Base-by-base conservation (phyloP, 2,888 invertebrate species). In the Tenthredo livida region DNA sequence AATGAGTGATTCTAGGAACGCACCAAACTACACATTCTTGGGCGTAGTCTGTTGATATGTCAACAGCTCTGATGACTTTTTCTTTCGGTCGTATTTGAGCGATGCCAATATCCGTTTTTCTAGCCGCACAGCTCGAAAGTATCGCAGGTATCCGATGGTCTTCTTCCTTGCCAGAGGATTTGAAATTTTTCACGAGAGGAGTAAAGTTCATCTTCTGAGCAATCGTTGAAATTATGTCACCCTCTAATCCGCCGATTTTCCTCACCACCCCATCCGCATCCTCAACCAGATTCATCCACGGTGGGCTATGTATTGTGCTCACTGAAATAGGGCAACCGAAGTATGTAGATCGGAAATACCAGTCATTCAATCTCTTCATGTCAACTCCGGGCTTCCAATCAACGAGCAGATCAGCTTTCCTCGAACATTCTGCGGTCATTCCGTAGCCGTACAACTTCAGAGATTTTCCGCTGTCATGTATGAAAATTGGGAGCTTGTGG, bases 361-460 rank as follows among this genome's bases (percentile, higher is more conserved):
- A 40, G 40, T 4, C 40, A 0, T 37, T 10, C n/a, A 80, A n/a
- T 3, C 17, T 21, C 37, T 9, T 21, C 21, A n/a, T 15, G 0
- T 40, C 37, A 21, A n/a, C n/a, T 3, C 61, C 61, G 10, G 80
- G 80, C 61, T 17, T 58, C 80, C 80, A 61, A 37, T 80, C 40
- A 9, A 37, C 10, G 61, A 80, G 12, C n/a, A 80, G 15, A 17
- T 58, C 25, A 10, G n/a, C 37, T 37, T 29, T 33, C 0, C 25
- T 61, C 4, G 58, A 61, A 40, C 80, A 80, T 4, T 80, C 9
- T n/a, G 5, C 21, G 6, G 25, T 29, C 21, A 50, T 29, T 15
- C 4, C 29, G 6, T 17, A 15, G 50, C 25, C 15, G 75, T 75
- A 75, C 0, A 50, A 7, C 0, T 29, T 50, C 29, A 75, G 12